Evolutionary conservation across 2,888 invertebrate genomes (phyloP).

Genomic region (Agonopterix arenella): DNA sequence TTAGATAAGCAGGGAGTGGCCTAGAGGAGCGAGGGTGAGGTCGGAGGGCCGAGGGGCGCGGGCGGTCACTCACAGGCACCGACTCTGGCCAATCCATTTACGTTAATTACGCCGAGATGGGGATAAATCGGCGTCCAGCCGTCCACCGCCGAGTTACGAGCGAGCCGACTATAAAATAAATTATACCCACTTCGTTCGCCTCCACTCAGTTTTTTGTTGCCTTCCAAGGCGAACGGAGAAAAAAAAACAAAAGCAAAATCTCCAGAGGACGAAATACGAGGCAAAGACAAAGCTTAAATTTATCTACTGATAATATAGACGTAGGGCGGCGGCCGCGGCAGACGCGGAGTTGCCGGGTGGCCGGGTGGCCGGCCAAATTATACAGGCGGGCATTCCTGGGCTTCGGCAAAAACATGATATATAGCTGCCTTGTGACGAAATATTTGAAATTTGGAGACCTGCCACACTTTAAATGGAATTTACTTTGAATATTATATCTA

Average conservation of each 20-base stretch:
- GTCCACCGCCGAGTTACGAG: constrained; percentile 75
- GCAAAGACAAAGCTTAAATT: constrained; percentile 77
- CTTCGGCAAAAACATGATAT: constrained; percentile 72
- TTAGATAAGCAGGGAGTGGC: constrained; percentile 42
- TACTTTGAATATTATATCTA: constrained; percentile 55
- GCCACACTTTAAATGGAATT: constrained; percentile 64
- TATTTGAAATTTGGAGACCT: constrained; percentile 67
- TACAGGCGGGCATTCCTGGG: constrained; percentile 69
- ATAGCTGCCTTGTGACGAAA: constrained; percentile 71
- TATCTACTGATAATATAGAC: constrained; percentile 78
- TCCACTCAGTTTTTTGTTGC: constrained; percentile 75
- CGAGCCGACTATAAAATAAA: constrained; percentile 76
- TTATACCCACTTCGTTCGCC: constrained; percentile 76
- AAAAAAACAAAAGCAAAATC: constrained; percentile 70
- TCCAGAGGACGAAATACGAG: constrained; percentile 75
- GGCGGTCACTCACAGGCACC: constrained; percentile 51
- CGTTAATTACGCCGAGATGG: constrained; percentile 73
- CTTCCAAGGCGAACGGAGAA: constrained; percentile 49
- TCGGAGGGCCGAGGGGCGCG: constrained; percentile 26
- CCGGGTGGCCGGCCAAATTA: constrained; percentile 72
- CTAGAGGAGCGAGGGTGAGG: constrained; percentile 20
- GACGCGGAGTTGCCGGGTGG: constrained; percentile 58
- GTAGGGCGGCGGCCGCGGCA: constrained; percentile 67
- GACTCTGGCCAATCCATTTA: constrained; percentile 72
- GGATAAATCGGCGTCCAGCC: constrained; percentile 75